Base-by-base conservation (phyloP, 2,113 vertebrate genomes). In the Crotalus horridus region DNA sequence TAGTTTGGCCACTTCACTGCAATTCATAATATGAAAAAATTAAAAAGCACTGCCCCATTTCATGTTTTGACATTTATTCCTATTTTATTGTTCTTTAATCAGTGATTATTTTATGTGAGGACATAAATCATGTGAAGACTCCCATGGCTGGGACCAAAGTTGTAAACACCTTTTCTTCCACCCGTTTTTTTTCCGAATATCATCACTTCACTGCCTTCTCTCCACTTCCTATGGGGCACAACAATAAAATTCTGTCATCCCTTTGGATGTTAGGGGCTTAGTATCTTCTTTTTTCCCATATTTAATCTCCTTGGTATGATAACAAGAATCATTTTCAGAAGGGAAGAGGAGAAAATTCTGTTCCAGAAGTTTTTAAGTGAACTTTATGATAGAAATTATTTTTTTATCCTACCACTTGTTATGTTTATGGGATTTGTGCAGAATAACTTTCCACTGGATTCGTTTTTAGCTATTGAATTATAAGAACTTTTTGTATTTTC, bases 401-500 rank as follows among this genome's bases (percentile, higher is more conserved):
- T 87, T 92, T 13, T 12, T 69, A 33, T 64, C 48, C 26, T 92
- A 15, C 48, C 69, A 51, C n/a, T 12, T 74, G 26, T 88, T 33
- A 54, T 26, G 29, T 92, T n/a, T 64, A 54, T 69, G 39, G 11
- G n/a, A 23, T 51, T 20, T 29, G 33, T 74, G 59, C 59, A 92
- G 29, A 59, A 92, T 51, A 56, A 29, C 91, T 88, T 88, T 61
- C 53, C 59, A 92, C 5, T 54, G 61, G 24, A 69, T 64, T 92
- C 23, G 55, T 39, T 15, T 51, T 92, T 88, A 55, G 86, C 86
- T 69, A 88, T 11, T 92, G 59, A 74, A 51, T 55, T 55, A 24
- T 55, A 88, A 92, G 8, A 88, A 69, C 85, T 53, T n/a, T 46
- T 64, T 92, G 64, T 61, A 85, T 58, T 89, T 91, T 86, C 15